These are phyloP conservation scores for Porphyrio hochstetteri DNA, from an alignment of 2,113 vertebrate species.

Conservation along the genomic window DNA sequence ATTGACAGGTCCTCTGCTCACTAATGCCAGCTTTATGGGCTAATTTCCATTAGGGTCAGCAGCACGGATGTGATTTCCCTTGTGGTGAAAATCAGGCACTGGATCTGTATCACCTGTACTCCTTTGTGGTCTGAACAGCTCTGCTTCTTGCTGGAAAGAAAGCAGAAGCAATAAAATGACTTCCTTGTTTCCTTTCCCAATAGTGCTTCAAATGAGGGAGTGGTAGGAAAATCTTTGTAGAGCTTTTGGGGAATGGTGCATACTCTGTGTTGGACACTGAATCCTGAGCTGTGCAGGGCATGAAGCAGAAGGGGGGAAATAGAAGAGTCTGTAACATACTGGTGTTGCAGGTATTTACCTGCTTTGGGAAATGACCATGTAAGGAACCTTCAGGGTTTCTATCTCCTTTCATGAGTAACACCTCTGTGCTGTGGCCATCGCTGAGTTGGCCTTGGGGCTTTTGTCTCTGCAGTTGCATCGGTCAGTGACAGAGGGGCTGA, in stretches of 20 bases:
- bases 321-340: neutral
- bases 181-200: neutral
- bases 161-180: neutral
- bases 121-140: neutral
- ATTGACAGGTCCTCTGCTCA: neutral
- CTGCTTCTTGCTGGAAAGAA: neutral
- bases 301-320: neutral
- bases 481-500: accelerated
- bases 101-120: neutral
- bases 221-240: neutral
- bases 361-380: neutral
- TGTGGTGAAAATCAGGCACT: neutral
- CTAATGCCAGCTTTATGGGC: neutral
- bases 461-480: neutral
- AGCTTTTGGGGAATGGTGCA: neutral
- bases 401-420: neutral
- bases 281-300: neutral
- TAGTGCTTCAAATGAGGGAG: neutral
- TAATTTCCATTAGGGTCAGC: neutral
- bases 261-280: neutral
- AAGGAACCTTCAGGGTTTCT: neutral
- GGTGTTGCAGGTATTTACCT: neutral
- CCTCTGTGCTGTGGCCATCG: neutral
- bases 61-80: neutral
- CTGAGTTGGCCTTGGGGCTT: neutral